Evolutionary conservation across 2,888 invertebrate genomes (phyloP).

Genomic region (Oxytorus armatus): DNA sequence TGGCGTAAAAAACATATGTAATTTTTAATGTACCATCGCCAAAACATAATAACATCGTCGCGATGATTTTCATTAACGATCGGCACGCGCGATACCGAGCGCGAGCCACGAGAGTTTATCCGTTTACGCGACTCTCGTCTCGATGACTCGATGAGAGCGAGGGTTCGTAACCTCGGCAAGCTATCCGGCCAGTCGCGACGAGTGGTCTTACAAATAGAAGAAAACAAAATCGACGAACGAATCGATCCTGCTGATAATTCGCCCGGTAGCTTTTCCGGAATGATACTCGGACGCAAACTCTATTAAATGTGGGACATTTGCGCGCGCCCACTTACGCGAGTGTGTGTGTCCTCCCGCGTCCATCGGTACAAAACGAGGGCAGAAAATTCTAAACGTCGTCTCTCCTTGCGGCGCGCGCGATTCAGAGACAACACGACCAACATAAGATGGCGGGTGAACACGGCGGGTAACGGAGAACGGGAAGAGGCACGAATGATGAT

Average conservation of each 20-base stretch:
- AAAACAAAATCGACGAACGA: background rate
- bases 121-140: background rate
- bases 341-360: background rate
- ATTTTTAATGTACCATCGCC: no score
- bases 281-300: no score
- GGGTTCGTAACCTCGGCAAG: constrained; percentile 63
- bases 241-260: no score
- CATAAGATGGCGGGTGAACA: constrained; percentile 64
- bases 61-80: no score
- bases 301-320: constrained; percentile 25
- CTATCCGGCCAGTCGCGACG: constrained; percentile 14
- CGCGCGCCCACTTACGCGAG: background rate
- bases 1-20: no score
- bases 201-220: background rate
- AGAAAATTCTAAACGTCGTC: no score
- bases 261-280: no score
- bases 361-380: no score
- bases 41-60: no score
- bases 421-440: constrained; percentile 46
- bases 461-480: constrained; percentile 40
- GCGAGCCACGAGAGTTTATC: background rate
- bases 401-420: no score
- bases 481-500: constrained; percentile 10
- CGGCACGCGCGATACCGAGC: constrained; percentile 22
- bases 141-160: constrained; percentile 14